A percentile compares a stretch with the other conserved stretches of the same genome.
Evolutionary conservation across 2,888 invertebrate genomes (phyloP).

Genomic region (Sinohyriopsis cumingii): DNA sequence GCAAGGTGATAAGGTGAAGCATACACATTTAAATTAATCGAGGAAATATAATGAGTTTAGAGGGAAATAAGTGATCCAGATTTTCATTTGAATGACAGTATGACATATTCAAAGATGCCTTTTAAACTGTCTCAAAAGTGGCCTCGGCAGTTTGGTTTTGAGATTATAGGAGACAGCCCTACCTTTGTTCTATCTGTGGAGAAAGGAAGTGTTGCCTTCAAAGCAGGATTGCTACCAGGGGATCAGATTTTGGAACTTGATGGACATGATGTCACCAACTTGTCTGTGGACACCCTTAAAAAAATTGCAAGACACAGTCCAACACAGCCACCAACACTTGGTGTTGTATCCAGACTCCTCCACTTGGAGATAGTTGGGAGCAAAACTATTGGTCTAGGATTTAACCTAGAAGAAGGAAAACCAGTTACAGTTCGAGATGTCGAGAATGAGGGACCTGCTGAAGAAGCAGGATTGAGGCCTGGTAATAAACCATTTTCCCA

Average conservation of each 20-base stretch:
- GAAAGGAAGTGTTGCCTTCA: conserved; percentile 60
- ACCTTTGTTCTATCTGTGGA: conserved; percentile 66
- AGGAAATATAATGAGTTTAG: too few relatives aligned
- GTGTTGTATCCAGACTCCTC: conserved; percentile 65
- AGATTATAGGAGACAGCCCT: conserved; percentile 68
- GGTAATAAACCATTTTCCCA: conserved; percentile 45
- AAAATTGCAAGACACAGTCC: conserved; percentile 55
- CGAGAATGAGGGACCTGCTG: conserved; percentile 63
- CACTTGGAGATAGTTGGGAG: conserved; percentile 54
- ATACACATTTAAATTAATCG: too few relatives aligned
- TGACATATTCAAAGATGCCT: conserved; percentile 50
- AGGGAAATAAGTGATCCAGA: too few relatives aligned
- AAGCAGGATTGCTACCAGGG: conserved; percentile 65
- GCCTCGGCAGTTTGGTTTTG: conserved; percentile 69
- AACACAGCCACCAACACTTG: conserved; percentile 61
- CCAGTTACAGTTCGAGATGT: conserved; percentile 64
- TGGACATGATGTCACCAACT: conserved; percentile 63
- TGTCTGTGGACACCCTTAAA: conserved; percentile 61
- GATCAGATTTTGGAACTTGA: conserved; percentile 69
- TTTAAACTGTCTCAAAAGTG: conserved; percentile 49
- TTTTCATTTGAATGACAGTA: conserved; percentile 4
- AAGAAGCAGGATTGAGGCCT: conserved; percentile 61
- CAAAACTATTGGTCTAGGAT: conserved; percentile 59
- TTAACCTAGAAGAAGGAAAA: conserved; percentile 54
- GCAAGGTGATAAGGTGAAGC: too few relatives aligned